These are phyloP conservation scores for Scaeva pyrastri DNA, from an alignment of 2,888 invertebrate species.

Conservation along the genomic window DNA sequence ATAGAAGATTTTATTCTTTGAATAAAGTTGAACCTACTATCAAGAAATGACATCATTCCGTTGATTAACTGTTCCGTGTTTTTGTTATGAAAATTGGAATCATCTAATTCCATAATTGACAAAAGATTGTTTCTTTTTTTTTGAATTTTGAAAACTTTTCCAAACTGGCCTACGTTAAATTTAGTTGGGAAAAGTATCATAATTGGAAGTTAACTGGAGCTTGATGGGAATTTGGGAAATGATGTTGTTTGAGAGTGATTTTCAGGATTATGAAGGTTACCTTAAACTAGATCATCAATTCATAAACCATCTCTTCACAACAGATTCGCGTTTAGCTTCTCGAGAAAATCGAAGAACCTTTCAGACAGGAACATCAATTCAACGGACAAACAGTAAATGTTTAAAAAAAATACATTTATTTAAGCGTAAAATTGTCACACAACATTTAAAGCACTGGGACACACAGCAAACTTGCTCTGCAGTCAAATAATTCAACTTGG, in stretches of 20 bases:
- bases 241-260: neutral
- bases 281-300: too few relatives aligned
- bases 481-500: constrained; percentile 1
- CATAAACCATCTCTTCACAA: too few relatives aligned
- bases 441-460: constrained; percentile 31
- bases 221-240: too few relatives aligned
- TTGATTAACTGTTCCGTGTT: constrained; percentile 77
- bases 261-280: too few relatives aligned
- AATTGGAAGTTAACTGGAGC: too few relatives aligned
- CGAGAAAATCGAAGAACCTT: too few relatives aligned
- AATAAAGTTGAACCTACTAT: constrained; percentile 68
- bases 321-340: too few relatives aligned
- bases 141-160: constrained; percentile 8
- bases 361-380: neutral
- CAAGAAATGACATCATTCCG: constrained; percentile 78
- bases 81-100: constrained; percentile 53
- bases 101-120: constrained; percentile 41
- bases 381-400: neutral
- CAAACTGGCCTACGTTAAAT: neutral
- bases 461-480: neutral
- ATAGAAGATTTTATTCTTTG: neutral
- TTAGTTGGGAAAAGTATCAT: neutral
- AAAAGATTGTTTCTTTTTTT: neutral
- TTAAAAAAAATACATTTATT: constrained; percentile 31
- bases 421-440: constrained; percentile 13